Conservation (phyloP, 1,140 invertebrate genomes). For the Leptestheria dahalacensis region DNA sequence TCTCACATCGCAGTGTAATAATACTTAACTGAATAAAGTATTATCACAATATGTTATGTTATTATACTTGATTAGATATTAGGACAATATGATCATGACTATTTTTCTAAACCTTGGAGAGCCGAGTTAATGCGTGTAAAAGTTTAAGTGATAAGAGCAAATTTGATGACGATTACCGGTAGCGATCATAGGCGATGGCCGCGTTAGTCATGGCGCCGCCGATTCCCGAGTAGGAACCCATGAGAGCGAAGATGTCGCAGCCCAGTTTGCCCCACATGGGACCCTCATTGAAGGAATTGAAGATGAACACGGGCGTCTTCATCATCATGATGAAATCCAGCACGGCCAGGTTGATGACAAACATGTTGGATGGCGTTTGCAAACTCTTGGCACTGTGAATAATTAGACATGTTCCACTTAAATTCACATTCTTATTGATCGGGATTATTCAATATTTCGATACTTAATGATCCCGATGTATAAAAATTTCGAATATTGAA, state of each 20-base stretch:
- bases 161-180: conserved; percentile 36
- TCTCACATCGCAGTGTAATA: too few species aligned
- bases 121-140: too few species aligned
- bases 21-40: too few species aligned
- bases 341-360: conserved; percentile 71
- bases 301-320: conserved; percentile 72
- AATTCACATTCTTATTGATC: background rate
- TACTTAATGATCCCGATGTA: too few species aligned
- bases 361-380: conserved; percentile 75
- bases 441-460: background rate
- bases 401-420: conserved; percentile 16
- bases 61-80: too few species aligned
- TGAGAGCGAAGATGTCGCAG: conserved; percentile 59
- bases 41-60: too few species aligned
- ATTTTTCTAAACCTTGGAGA: too few species aligned
- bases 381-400: conserved; percentile 56
- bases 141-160: too few species aligned
- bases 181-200: conserved; percentile 56
- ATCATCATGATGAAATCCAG: conserved; percentile 77
- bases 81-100: too few species aligned
- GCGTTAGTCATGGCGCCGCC: conserved; percentile 64
- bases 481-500: too few species aligned
- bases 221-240: conserved; percentile 62
- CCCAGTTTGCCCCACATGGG: conserved; percentile 52
- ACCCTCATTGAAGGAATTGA: conserved; percentile 60